Base-by-base conservation (phyloP, 2,797 vertebrate genomes). In the Premnoplex brunnescens region DNA sequence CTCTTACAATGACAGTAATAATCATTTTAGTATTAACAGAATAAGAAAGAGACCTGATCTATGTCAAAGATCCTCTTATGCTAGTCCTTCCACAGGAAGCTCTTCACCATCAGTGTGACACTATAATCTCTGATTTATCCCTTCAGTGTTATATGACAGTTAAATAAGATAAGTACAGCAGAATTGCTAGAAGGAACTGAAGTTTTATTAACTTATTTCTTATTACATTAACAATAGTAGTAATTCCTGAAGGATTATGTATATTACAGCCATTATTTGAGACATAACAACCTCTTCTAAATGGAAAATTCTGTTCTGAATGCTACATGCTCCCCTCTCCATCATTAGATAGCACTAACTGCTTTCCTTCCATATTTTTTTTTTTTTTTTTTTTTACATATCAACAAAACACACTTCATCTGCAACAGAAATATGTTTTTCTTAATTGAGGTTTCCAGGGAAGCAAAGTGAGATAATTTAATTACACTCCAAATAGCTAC, bases 381-480 rank as follows among this genome's bases (percentile, higher is more conserved):
- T 27, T 55, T 88, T 74, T 58, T 51, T 26, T 74, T 59, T 54
- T 26, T 41, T 55, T 43, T 93, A 58, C 14, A 39, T 67, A 89
- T 84, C n/a, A 93, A 80, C 56, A 96, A 96, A 92, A 66, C 20
- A 85, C 26, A 58, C 37, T 87, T 84, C 23, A 82, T 76, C 90
- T 97, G 77, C 77, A 95, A n/a, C 51, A 92, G 37, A 95, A 87
- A 81, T 63, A 32, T 86, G 48, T 90, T 48, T 84, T 73, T 75
- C 73, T 18, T 95, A 87, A 85, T 92, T 80, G 93, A 91, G 41
- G 80, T 91, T 95, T 60, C 76, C 71, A 82, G 60, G 55, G 43
- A 91, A 92, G 54, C 1, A n/a, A 85, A 80, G 37, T 79, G 89
- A 94, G 63, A 91, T 94, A 92, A 96, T 89, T 95, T 92, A 95